Percentiles rank a stretch among this genome's conserved stretches.
phyloP scores from a whole-genome alignment of 2,888 invertebrate species.

The Sericinus montela region DNA sequence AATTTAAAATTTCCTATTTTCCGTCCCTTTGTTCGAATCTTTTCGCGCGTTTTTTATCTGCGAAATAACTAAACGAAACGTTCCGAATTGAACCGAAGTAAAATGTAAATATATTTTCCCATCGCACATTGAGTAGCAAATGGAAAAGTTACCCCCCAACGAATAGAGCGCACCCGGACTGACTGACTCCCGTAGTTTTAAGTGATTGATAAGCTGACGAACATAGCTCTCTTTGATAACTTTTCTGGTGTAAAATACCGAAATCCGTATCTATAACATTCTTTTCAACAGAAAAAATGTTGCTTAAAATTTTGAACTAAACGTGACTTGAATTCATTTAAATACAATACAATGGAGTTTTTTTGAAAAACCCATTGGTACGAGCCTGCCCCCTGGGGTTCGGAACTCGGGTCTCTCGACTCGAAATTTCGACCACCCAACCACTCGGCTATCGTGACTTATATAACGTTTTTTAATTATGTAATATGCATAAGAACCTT shows the following conservation, averaged over 20 bases:
- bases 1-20: background rate
- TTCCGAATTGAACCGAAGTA: background rate
- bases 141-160: conserved; percentile 5
- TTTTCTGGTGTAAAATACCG: conserved; percentile 5
- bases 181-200: conserved; percentile 6
- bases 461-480: no score
- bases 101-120: conserved; percentile 5
- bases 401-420: no score
- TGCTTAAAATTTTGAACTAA: background rate
- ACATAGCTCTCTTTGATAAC: conserved; percentile 15
- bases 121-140: conserved; percentile 9
- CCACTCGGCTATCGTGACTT: no score
- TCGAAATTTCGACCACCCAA: no score
- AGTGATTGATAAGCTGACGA: conserved; percentile 17
- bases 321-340: background rate
- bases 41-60: background rate
- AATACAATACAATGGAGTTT: background rate
- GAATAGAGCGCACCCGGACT: conserved; percentile 6
- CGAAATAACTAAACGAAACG: background rate
- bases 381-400: no score
- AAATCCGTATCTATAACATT: conserved; percentile 7
- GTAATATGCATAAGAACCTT: no score
- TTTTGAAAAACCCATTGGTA: no score
- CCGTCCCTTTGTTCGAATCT: background rate
- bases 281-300: conserved; percentile 2